Evolutionary conservation across 2,888 invertebrate genomes (phyloP).

Genomic region (Xylota segnis): DNA sequence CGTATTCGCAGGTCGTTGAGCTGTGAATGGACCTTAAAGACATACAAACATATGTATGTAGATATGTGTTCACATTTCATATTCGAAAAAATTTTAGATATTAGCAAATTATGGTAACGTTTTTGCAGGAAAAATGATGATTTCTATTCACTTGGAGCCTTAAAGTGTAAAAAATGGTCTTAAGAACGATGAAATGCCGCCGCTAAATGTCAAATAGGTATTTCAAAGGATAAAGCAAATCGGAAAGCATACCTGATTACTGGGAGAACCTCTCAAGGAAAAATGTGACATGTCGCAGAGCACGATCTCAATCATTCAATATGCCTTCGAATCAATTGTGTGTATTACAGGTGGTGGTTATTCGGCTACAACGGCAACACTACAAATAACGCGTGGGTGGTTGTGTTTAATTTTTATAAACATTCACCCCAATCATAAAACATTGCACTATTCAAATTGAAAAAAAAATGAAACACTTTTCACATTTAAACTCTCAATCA

Average conservation of each 20-base stretch:
- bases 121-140: too few relatives aligned
- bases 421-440: constrained; percentile 17
- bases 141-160: too few relatives aligned
- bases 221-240: background rate
- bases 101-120: too few relatives aligned
- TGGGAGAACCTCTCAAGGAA: constrained; percentile 88
- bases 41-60: too few relatives aligned
- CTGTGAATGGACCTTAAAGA: too few relatives aligned
- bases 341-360: background rate
- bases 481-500: constrained; percentile 21
- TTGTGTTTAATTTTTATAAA: constrained; percentile 2
- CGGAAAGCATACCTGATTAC: constrained; percentile 86
- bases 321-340: constrained; percentile 20
- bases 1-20: too few relatives aligned
- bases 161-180: too few relatives aligned
- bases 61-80: too few relatives aligned
- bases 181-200: constrained; percentile 4
- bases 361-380: constrained; percentile 25
- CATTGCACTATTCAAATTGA: constrained; percentile 17
- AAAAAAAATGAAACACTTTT: constrained; percentile 14
- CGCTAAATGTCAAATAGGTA: background rate
- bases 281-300: constrained; percentile 87
- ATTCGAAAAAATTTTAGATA: too few relatives aligned
- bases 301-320: constrained; percentile 79
- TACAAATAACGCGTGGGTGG: constrained; percentile 14